These are phyloP conservation scores for Upupa epops DNA, from an alignment of 2,113 vertebrate genomes.

Conservation along the genomic window DNA sequence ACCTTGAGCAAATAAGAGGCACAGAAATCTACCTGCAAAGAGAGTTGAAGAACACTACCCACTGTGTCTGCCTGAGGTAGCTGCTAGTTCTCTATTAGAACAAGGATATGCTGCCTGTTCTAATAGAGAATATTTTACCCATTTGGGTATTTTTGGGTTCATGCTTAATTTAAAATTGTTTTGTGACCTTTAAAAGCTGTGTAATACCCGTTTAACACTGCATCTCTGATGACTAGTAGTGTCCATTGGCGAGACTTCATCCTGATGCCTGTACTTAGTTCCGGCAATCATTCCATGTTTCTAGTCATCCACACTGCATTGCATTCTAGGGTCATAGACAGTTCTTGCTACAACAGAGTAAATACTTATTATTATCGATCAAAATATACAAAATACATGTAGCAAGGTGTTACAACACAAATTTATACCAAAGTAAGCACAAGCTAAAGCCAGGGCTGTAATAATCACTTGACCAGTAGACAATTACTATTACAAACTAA, in stretches of 20 bases:
- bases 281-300: not conserved
- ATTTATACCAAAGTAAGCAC: not conserved
- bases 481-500: not conserved
- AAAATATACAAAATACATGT: not conserved
- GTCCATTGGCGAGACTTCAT: not conserved
- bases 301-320: not conserved
- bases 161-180: fast-evolving
- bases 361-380: not conserved
- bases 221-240: not conserved
- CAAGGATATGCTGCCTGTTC: not conserved
- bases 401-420: not conserved
- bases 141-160: not conserved
- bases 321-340: not conserved
- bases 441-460: not conserved
- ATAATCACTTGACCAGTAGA: not conserved
- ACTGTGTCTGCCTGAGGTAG: not conserved
- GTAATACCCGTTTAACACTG: too few species aligned
- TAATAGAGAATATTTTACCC: not conserved
- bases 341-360: not conserved
- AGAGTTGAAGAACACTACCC: not conserved
- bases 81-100: not conserved
- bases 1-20: not conserved
- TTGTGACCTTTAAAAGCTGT: not conserved
- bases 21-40: not conserved
- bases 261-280: not conserved